These are phyloP conservation scores for Catocala fraxini DNA, from an alignment of 2,888 invertebrate genomes.

Conservation along the genomic window DNA sequence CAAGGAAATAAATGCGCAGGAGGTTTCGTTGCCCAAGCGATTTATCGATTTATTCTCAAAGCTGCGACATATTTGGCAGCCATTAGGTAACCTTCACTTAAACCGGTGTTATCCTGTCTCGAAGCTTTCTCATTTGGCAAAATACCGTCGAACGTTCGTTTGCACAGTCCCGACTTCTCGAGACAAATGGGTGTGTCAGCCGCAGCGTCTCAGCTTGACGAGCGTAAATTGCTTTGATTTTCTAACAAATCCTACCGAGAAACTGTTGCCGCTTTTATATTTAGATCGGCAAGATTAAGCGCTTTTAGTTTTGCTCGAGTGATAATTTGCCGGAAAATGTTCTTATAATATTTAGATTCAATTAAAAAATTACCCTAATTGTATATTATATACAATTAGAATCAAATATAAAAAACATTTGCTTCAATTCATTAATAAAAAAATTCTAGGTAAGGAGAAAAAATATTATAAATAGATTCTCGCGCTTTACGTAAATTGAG, in stretches of 20 bases:
- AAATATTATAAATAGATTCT: no score
- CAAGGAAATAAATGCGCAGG: no score
- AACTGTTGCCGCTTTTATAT: constrained; percentile 58
- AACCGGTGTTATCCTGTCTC: constrained; percentile 56
- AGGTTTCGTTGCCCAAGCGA: constrained; percentile 21
- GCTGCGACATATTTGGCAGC: constrained; percentile 54
- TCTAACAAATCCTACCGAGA: constrained; percentile 60
- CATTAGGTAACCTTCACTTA: constrained; percentile 55
- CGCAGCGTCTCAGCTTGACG: constrained; percentile 66
- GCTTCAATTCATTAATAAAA: no score
- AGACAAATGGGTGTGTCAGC: constrained; percentile 75
- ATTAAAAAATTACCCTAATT: constrained; percentile 9
- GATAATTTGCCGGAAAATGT: constrained; percentile 24
- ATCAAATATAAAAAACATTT: no score
- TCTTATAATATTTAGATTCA: constrained; percentile 21
- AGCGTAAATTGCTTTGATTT: constrained; percentile 74
- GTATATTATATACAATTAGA: no score
- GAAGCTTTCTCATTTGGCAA: constrained; percentile 57
- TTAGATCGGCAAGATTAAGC: constrained; percentile 51
- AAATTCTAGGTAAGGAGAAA: no score
- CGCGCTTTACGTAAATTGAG: no score
- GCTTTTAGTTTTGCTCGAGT: constrained; percentile 34
- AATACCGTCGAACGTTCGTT: constrained; percentile 53
- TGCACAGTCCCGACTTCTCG: constrained; percentile 52
- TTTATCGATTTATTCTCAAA: constrained; percentile 51